Evolutionary conservation across 2,888 invertebrate genomes (phyloP).

Genomic region (Dicyrtomina minuta): DNA sequence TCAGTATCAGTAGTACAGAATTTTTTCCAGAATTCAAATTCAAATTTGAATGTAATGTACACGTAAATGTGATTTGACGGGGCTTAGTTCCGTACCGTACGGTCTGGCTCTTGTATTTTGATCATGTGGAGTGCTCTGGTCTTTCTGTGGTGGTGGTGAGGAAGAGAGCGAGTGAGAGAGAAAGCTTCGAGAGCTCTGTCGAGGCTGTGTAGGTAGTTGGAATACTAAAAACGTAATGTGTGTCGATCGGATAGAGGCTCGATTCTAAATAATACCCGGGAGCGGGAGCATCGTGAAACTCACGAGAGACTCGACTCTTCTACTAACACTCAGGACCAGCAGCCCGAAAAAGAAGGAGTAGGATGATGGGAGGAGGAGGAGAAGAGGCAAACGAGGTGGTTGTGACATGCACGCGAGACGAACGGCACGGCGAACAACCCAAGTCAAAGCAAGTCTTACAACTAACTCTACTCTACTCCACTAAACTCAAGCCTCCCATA

Average conservation of each 20-base stretch:
- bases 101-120: too few relatives aligned
- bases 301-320: background rate
- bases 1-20: too few relatives aligned
- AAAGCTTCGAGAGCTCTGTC: background rate
- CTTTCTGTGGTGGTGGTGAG: too few relatives aligned
- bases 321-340: background rate
- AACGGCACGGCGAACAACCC: background rate
- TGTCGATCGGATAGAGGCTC: background rate
- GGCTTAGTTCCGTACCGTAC: too few relatives aligned
- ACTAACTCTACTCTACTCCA: background rate
- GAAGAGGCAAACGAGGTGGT: conserved; percentile 14
- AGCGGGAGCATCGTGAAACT: conserved; percentile 3
- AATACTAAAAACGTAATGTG: conserved; percentile 8
- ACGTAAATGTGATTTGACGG: too few relatives aligned
- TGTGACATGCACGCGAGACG: conserved; percentile 9
- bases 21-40: too few relatives aligned
- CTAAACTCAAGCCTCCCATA: background rate
- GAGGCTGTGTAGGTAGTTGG: background rate
- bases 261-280: conserved; percentile 20
- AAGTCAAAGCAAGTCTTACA: background rate
- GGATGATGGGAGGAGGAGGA: background rate
- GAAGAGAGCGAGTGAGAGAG: background rate
- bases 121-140: too few relatives aligned
- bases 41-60: too few relatives aligned
- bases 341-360: background rate